A percentile compares a stretch with the other conserved stretches of the same genome.
These are phyloP conservation scores for Protonemura montana DNA, from an alignment of 2,888 invertebrate species.

Conservation along the genomic window DNA sequence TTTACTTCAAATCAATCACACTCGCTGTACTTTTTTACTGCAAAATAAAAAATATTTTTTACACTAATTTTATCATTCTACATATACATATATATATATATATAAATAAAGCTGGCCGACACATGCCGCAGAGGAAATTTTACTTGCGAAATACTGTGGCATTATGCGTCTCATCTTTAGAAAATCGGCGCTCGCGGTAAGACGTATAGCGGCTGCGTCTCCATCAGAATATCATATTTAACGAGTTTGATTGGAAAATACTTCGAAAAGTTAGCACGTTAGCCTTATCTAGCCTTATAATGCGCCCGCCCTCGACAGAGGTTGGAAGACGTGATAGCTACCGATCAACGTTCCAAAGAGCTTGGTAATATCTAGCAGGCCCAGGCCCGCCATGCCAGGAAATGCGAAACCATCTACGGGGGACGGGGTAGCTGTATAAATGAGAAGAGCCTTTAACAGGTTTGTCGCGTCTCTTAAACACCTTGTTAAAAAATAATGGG, in stretches of 20 bases:
- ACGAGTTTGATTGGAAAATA: background rate
- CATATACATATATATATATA: no score
- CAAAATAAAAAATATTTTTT: background rate
- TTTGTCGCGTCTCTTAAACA: background rate
- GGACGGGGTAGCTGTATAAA: background rate
- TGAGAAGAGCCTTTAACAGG: background rate
- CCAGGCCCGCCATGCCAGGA: background rate
- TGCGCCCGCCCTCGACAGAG: background rate
- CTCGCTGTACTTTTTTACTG: background rate
- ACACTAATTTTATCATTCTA: background rate
- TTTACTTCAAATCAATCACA: no score
- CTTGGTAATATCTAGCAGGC: background rate
- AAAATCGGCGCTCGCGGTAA: background rate
- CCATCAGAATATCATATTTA: background rate
- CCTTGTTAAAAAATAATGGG: constrained; percentile 12
- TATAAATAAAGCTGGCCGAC: background rate
- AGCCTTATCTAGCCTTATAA: background rate
- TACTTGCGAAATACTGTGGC: background rate
- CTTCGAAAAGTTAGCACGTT: background rate
- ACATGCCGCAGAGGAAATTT: background rate
- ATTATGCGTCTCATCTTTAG: background rate
- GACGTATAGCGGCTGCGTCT: background rate
- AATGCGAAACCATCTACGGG: background rate
- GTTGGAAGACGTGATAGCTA: background rate
- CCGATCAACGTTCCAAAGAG: background rate